Base-by-base conservation (phyloP, 2,113 vertebrate species). In the Lasiurus cinereus region DNA sequence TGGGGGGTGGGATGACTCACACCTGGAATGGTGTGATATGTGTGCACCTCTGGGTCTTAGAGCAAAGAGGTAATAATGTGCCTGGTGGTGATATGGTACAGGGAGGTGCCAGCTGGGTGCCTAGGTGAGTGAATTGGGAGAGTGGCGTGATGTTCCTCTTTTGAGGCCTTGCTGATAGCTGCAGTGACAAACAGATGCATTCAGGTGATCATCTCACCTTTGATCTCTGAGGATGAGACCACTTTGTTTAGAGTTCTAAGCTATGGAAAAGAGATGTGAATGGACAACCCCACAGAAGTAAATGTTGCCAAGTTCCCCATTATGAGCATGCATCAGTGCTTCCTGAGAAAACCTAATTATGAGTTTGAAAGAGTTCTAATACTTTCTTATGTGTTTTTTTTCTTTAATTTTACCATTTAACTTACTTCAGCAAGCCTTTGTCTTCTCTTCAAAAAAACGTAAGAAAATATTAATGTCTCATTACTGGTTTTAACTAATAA, bases 341-440 rank as follows among this genome's bases (percentile, higher is more conserved):
- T 56, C n/a, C 66, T 62, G 66, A 90, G 83, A 92, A 93, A 84
- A 39, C 56, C 46, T 92, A 87, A 59, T 78, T 86, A 86, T 48
- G 83, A 52, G 10, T 73, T 69, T 93, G 86, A 78, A 86, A 70
- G 78, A 56, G n/a, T 22, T 94, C 83, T 95, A 78, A 10, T n/a
- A 27, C 18, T 76, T 31, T 87, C 85, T 85, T 59, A 10, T 46
- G 46, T 46, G 46, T 83, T 89, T 89, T 83, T 21, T 21, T 56
- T 8, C 7, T 54, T 54, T 54, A 89, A 83, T 22, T 91, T 84
- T 94, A 21, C 46, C 66, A n/a, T 88, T 94, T 72, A 77, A 89
- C 54, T 73, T 77, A 93, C 21, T 16, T 86, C 73, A 96, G 5
- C 39, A 93, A 94, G 83, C 7, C 33, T 95, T 96, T 91, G 79